Evolutionary conservation across 2,888 invertebrate species (phyloP).

Genomic region (Ametastegia equiseti): DNA sequence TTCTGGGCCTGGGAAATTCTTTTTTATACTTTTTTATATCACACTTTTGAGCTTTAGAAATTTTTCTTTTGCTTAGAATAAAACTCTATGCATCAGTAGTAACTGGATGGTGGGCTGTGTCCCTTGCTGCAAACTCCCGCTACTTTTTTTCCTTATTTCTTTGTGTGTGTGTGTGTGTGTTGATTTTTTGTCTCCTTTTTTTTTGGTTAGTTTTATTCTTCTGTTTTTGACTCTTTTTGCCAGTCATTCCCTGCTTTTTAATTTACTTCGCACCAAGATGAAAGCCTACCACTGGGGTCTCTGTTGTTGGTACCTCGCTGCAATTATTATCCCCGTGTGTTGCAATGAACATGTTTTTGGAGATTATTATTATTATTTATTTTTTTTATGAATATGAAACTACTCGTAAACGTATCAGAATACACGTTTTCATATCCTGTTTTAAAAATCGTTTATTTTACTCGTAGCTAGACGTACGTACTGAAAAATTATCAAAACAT

Average conservation of each 20-base stretch:
- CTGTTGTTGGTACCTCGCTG: too few species aligned
- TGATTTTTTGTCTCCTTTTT: neutral
- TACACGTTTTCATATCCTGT: too few species aligned
- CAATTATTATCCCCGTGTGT: too few species aligned
- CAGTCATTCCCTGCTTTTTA: neutral
- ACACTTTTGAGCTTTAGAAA: neutral
- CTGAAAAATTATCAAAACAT: too few species aligned
- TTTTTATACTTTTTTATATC: too few species aligned
- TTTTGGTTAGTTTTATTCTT: too few species aligned
- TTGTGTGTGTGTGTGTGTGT: neutral
- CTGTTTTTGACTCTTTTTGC: neutral
- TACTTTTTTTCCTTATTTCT: neutral
- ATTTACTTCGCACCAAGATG: slow-evolving; percentile 16
- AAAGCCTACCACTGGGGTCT: neutral
- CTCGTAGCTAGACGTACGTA: too few species aligned
- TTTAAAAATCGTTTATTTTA: too few species aligned
- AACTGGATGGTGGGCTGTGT: neutral
- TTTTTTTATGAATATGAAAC: too few species aligned
- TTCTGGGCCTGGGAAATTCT: neutral
- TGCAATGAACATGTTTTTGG: too few species aligned
- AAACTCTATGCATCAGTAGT: neutral
- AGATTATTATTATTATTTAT: too few species aligned
- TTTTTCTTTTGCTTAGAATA: neutral
- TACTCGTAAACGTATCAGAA: too few species aligned
- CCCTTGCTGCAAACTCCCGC: neutral